phyloP scores from a whole-genome alignment of 2,113 vertebrate genomes.

The Struthio camelus region DNA sequence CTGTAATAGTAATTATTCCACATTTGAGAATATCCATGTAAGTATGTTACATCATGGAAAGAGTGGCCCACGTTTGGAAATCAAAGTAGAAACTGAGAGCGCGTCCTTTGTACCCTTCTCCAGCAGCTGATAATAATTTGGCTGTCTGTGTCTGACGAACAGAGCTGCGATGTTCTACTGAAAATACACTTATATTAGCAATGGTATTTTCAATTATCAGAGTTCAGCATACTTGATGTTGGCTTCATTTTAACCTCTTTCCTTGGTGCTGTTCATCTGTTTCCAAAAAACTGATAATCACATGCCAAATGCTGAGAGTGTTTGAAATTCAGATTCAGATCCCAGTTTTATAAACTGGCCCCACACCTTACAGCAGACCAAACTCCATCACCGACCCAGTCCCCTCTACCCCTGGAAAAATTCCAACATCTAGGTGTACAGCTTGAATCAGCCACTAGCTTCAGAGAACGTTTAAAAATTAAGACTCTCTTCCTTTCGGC shows the following conservation, averaged over 20 bases:
- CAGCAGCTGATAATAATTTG: constrained; percentile 65
- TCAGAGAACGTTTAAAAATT: background rate
- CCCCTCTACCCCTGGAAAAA: background rate
- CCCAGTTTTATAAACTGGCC: background rate
- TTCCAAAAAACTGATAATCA: constrained; percentile 20
- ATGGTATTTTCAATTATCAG: constrained; percentile 30
- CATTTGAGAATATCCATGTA: background rate
- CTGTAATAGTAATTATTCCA: background rate
- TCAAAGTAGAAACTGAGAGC: constrained; percentile 31
- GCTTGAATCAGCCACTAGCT: background rate
- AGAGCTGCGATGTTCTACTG: constrained; percentile 51
- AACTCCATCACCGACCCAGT: background rate
- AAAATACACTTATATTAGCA: constrained; percentile 32
- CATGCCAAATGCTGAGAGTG: constrained; percentile 41
- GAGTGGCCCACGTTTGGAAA: constrained; percentile 26
- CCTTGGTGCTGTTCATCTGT: constrained; percentile 13
- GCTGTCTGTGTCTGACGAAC: constrained; percentile 17
- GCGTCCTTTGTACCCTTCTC: constrained; percentile 49
- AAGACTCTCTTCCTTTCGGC: background rate
- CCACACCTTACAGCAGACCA: background rate
- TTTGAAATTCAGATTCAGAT: constrained; percentile 32
- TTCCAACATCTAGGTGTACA: background rate
- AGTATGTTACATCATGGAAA: constrained; percentile 33
- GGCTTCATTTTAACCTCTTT: constrained; percentile 13
- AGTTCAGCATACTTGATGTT: constrained; percentile 51